These are phyloP conservation scores for Gymnothorax javanicus DNA, from an alignment of 2,797 vertebrate species.

Conservation along the genomic window DNA sequence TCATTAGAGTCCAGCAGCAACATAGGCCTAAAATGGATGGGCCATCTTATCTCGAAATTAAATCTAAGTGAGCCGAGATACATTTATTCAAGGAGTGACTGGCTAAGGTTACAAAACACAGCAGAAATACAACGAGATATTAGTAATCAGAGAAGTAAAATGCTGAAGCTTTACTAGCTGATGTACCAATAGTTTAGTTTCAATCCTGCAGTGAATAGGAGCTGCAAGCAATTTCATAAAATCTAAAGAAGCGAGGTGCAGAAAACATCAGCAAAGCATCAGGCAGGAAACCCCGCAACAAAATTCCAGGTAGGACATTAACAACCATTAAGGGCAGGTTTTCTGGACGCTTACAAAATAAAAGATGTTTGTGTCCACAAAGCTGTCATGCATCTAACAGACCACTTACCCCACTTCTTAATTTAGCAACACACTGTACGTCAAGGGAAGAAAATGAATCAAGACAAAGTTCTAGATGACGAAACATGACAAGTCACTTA, in stretches of 20 bases:
- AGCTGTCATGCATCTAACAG: not conserved
- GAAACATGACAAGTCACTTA: slow-evolving; percentile 49
- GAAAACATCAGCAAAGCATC: not conserved
- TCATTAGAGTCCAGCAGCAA: too few relatives aligned
- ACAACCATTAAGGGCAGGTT: not conserved
- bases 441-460: not conserved
- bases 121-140: too few relatives aligned
- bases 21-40: too few relatives aligned
- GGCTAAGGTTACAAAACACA: too few relatives aligned
- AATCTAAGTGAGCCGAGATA: too few relatives aligned
- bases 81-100: too few relatives aligned
- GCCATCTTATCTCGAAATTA: too few relatives aligned
- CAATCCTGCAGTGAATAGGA: too few relatives aligned
- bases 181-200: too few relatives aligned
- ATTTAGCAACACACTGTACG: not conserved
- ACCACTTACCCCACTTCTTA: not conserved
- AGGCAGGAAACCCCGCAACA: not conserved
- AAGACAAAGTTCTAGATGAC: not conserved
- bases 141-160: too few relatives aligned
- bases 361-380: not conserved
- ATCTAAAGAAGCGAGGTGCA: not conserved
- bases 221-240: not conserved
- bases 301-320: not conserved
- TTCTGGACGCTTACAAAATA: not conserved
- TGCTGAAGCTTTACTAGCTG: too few relatives aligned